Conservation (phyloP, 2,888 invertebrate species). For the Alcis repandata region DNA sequence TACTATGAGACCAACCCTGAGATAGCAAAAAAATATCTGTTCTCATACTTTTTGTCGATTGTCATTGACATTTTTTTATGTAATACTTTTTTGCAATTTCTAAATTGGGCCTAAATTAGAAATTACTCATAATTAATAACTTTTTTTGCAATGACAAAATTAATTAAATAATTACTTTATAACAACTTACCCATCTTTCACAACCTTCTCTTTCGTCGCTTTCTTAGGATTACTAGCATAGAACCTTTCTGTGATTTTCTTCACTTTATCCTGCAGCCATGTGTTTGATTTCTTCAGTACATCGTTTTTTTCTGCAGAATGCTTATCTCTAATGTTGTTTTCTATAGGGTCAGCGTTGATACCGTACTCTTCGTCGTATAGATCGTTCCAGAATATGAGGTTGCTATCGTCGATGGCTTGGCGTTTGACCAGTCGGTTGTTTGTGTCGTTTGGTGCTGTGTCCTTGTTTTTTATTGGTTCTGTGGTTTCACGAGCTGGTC, state of each 20-base stretch:
- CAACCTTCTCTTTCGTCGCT: conserved; percentile 6
- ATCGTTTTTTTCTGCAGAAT: conserved; percentile 50
- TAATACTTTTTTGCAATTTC: too few species aligned
- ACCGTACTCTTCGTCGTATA: conserved; percentile 79
- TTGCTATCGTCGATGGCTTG: conserved; percentile 58
- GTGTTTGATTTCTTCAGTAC: conserved; percentile 62
- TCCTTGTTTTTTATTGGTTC: conserved; percentile 2
- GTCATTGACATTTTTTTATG: too few species aligned
- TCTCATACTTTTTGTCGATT: too few species aligned
- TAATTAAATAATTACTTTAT: too few species aligned
- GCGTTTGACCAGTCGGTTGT: conserved; percentile 63
- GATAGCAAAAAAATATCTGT: too few species aligned
- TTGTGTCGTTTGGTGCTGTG: conserved; percentile 22
- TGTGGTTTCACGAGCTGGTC: neutral
- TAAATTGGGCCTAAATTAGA: too few species aligned
- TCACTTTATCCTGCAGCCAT: conserved; percentile 71
- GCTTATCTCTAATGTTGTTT: conserved; percentile 55
- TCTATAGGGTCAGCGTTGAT: conserved; percentile 61
- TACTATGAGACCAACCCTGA: too few species aligned
- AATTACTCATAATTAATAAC: too few species aligned
- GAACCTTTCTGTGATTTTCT: conserved; percentile 55
- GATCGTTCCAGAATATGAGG: conserved; percentile 73
- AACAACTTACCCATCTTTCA: neutral
- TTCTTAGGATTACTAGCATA: conserved; percentile 12
- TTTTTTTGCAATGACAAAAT: too few species aligned